Evolutionary conservation across 2,888 invertebrate species (phyloP), one percentile per base, ranked within the genome.

Genomic region (Ophion slaviceki): DNA sequence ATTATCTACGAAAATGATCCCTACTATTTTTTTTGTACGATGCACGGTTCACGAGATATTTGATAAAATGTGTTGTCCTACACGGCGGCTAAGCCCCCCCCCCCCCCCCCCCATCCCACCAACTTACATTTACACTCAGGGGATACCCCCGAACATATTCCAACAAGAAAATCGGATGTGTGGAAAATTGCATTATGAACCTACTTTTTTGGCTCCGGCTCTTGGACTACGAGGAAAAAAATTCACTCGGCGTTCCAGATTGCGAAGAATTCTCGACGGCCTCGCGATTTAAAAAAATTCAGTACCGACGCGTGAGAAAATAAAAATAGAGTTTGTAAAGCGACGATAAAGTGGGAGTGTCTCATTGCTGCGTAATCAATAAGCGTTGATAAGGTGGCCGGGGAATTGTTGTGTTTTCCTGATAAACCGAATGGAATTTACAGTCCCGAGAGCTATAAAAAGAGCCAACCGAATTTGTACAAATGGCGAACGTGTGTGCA

Each of bases 291-390:
- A 28, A 24, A 45, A 24, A 72, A 40, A 36, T 72, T 59, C 59
- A 28, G 36, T 61, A 61, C 20, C 72, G 24, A 72, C 10, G 36
- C 45, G 45, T 45, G 45, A 14, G 67, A 10, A 68, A 24, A 40
- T 11, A 20, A 28, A n/a, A 59, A 72, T 32, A 36, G 71, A 71
- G 36, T 62, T 71, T 36, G 36, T 57, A 32, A 68, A 32, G 14
- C 68, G 32, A n/a, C 24, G 47, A 79, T 36, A 28, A 67, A 74
- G 59, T 53, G 20, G 74, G 17, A 61, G 14, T 70, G 74, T 68
- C 53, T 74, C 36, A 71, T 75, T 85, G 59, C 64, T 75, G 66
- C 70, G 74, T 75, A 75, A 64, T 85, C 82, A 70, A 85, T 85
- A 79, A 71, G 53, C 40, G 62, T 68, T 57, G 81, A 82, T 82